phyloP scores from a whole-genome alignment of 2,888 invertebrate species.

The Psylliodes chrysocephalus region DNA sequence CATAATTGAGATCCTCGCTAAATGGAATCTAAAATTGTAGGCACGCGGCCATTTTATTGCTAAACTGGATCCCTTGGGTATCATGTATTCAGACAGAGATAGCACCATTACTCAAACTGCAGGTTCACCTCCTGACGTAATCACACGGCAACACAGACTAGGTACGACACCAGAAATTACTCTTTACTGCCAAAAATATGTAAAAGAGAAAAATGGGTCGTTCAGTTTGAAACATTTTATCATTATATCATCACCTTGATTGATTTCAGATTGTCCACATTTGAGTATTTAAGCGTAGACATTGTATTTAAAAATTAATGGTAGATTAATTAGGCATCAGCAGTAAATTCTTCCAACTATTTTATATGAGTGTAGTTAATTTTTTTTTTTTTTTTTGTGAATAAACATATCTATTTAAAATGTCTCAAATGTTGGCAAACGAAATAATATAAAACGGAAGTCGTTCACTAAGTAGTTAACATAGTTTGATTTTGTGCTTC shows the following conservation, averaged over 20 bases:
- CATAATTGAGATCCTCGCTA: conserved; percentile 12
- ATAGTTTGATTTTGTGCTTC: background rate
- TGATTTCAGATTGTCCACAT: background rate
- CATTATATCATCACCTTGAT: conserved; percentile 4
- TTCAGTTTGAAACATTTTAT: conserved; percentile 58
- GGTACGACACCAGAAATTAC: conserved; percentile 65
- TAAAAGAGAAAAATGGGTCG: conserved; percentile 47
- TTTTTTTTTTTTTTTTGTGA: too few species aligned
- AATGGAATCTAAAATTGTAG: conserved; percentile 63
- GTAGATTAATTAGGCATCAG: too few species aligned
- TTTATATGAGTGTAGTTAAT: too few species aligned
- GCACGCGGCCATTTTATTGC: conserved; percentile 94
- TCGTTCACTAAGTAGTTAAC: conserved; percentile 3
- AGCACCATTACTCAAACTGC: conserved; percentile 64
- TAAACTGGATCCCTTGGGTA: conserved; percentile 93
- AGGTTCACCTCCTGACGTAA: conserved; percentile 69
- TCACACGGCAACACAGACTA: conserved; percentile 73
- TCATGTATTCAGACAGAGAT: conserved; percentile 74
- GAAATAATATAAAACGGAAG: background rate
- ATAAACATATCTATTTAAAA: background rate
- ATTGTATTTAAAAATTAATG: too few species aligned
- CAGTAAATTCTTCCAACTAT: too few species aligned
- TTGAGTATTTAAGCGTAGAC: too few species aligned
- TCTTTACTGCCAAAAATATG: background rate
- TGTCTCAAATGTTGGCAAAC: background rate